A percentile compares a stretch with the other conserved stretches of the same genome.
These are phyloP conservation scores for Drosophila pallidifrons DNA, from an alignment of 1,140 invertebrate genomes.

Conservation along the genomic window DNA sequence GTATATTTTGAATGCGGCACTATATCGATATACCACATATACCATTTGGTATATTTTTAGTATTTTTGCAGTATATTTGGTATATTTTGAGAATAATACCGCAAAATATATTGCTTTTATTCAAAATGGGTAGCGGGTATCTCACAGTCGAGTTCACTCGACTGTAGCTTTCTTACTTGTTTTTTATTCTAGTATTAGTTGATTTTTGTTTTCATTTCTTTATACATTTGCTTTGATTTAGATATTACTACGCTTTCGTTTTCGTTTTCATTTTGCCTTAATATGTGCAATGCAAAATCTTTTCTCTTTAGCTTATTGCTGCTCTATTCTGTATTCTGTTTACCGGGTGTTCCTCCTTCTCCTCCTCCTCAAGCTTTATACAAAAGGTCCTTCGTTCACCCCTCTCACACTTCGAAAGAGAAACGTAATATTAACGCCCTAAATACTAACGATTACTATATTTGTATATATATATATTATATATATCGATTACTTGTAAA, in stretches of 20 bases:
- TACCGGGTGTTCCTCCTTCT: not conserved
- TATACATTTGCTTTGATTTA: constrained; percentile 81
- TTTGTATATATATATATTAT: not conserved
- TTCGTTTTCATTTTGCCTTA: constrained; percentile 38
- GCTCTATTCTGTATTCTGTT: constrained; percentile 24
- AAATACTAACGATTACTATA: constrained; percentile 23
- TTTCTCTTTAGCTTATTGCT: constrained; percentile 45
- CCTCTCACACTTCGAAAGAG: constrained; percentile 17
- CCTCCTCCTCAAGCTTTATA: constrained; percentile 39
- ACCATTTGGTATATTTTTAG: no score
- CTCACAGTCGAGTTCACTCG: constrained; percentile 17
- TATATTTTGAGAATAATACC: no score
- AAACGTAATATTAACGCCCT: constrained; percentile 44
- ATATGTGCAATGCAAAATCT: constrained; percentile 50
- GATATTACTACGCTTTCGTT: constrained; percentile 79
- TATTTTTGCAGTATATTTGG: no score
- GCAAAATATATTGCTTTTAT: no score
- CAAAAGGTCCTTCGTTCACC: constrained; percentile 33
- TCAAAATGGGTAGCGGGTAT: no score
- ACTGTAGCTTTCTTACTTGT: not conserved
- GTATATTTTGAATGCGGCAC: no score
- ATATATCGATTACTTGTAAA: constrained; percentile 40
- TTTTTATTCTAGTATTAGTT: constrained; percentile 40
- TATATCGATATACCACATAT: no score
- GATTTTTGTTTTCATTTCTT: constrained; percentile 40